Evolutionary conservation across 1,140 invertebrate genomes (phyloP).

Genomic region (Apocrypta bakeri): DNA sequence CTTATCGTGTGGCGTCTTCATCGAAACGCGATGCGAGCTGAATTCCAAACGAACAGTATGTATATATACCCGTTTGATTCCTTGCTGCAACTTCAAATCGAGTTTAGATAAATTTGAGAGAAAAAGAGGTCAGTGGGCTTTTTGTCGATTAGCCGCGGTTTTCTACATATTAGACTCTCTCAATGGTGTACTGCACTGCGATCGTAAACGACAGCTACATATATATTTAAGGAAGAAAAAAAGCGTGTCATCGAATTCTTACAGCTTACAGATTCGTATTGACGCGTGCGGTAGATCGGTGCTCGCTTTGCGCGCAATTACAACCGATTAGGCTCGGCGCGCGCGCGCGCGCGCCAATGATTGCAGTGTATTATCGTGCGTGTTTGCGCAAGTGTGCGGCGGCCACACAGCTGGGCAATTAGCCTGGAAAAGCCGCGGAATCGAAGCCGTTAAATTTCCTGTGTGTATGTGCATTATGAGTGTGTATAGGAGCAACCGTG

Average conservation of each 20-base stretch:
- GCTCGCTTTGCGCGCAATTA: constrained; percentile 24
- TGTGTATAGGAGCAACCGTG: too few species aligned
- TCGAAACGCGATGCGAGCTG: constrained; percentile 17
- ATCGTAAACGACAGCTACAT: too few species aligned
- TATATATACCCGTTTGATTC: background rate
- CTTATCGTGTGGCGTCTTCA: constrained; percentile 36
- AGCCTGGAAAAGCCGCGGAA: constrained; percentile 21
- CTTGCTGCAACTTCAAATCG: background rate
- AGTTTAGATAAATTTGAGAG: constrained; percentile 22
- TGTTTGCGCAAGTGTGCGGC: constrained; percentile 12
- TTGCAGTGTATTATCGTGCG: constrained; percentile 22
- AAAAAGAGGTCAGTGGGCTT: background rate
- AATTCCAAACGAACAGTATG: constrained; percentile 14
- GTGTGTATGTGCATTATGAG: background rate
- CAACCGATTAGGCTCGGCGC: background rate
- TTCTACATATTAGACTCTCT: too few species aligned
- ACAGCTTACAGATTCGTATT: background rate
- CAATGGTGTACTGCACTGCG: too few species aligned
- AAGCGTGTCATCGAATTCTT: background rate
- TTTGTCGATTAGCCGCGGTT: too few species aligned
- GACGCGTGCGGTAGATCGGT: background rate
- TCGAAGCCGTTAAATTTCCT: constrained; percentile 33
- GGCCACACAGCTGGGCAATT: background rate
- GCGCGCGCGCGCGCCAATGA: background rate
- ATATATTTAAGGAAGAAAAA: too few species aligned